These are phyloP conservation scores for Perdita meconis DNA, from an alignment of 2,888 invertebrate genomes.

Conservation along the genomic window DNA sequence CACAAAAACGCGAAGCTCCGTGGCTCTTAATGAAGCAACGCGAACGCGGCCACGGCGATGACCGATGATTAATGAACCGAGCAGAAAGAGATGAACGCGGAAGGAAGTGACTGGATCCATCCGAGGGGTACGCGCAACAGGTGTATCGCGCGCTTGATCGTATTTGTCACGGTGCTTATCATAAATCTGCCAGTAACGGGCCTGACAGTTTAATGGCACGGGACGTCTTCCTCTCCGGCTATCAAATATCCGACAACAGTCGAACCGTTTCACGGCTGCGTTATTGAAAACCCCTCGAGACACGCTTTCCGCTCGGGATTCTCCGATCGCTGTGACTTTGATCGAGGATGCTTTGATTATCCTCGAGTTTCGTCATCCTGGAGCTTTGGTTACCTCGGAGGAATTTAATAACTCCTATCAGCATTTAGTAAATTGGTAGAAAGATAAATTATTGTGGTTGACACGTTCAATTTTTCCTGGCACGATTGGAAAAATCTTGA, in stretches of 20 bases:
- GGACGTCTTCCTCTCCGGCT: not conserved
- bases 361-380: too few species aligned
- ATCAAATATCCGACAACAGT: too few species aligned
- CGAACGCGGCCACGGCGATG: not conserved
- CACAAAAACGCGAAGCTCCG: not conserved
- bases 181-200: slow-evolving; percentile 22
- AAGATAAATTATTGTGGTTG: too few species aligned
- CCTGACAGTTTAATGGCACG: not conserved
- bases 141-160: slow-evolving; percentile 31
- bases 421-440: too few species aligned
- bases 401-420: too few species aligned
- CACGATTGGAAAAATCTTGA: too few species aligned
- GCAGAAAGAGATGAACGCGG: slow-evolving; percentile 9
- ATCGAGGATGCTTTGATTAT: too few species aligned
- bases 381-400: too few species aligned
- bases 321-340: too few species aligned
- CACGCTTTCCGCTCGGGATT: too few species aligned
- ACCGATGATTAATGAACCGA: slow-evolving; percentile 32
- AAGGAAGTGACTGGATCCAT: slow-evolving; percentile 11
- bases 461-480: too few species aligned
- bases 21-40: not conserved
- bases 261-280: not conserved
- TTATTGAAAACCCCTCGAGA: too few species aligned
- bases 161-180: slow-evolving; percentile 41
- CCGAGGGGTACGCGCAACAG: slow-evolving; percentile 34